phyloP scores from a whole-genome alignment of 2,797 vertebrate genomes.

The Liasis olivaceus region DNA sequence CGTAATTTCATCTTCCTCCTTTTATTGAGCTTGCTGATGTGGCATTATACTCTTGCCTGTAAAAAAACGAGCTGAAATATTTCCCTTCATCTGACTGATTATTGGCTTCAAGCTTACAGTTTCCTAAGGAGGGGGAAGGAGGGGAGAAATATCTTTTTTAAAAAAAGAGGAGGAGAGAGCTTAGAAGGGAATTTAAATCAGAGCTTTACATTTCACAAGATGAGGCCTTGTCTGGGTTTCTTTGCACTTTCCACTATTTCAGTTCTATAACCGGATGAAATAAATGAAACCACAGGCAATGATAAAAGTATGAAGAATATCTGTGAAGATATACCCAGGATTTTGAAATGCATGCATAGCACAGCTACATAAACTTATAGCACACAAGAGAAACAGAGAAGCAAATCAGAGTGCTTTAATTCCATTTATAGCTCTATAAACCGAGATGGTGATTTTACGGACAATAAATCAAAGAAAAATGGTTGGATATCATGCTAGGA shows the following conservation, averaged over 20 bases:
- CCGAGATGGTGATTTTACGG: neutral
- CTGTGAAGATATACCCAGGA: neutral
- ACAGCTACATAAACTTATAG: neutral
- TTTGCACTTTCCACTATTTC: constrained; percentile 48
- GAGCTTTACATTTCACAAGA: constrained; percentile 60
- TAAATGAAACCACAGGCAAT: neutral
- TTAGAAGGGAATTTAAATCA: constrained; percentile 60
- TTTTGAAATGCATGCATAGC: neutral
- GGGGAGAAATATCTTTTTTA: neutral
- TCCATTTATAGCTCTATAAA: constrained; percentile 8
- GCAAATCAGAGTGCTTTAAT: neutral
- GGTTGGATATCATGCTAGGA: neutral
- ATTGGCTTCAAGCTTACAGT: constrained; percentile 42
- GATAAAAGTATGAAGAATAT: constrained; percentile 4
- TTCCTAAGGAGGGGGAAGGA: constrained; percentile 34
- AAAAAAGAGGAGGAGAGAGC: neutral
- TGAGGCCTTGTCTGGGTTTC: constrained; percentile 49
- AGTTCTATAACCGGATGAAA: constrained; percentile 1
- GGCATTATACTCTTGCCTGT: constrained; percentile 22
- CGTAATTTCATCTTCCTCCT: neutral
- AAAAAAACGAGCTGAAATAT: constrained; percentile 36
- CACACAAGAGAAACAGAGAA: neutral
- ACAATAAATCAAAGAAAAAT: neutral
- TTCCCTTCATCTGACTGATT: constrained; percentile 40
- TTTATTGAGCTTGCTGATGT: constrained; percentile 30